Percentiles rank a stretch among this genome's conserved stretches.
These are phyloP conservation scores for Triplophysa bombifrons DNA, from an alignment of 2,797 vertebrate genomes.

Conservation along the genomic window DNA sequence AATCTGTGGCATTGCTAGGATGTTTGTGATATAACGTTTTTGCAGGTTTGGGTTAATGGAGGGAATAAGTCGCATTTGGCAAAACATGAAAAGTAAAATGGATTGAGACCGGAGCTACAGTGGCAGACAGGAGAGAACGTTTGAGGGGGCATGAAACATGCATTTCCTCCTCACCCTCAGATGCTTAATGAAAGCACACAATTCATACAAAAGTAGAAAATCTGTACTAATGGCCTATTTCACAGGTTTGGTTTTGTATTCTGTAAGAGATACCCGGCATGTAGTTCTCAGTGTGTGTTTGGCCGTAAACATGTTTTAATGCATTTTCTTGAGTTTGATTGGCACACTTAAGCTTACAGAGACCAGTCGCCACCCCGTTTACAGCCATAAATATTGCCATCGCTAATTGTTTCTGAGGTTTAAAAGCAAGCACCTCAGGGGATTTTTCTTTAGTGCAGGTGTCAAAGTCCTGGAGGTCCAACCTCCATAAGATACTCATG, in stretches of 20 bases:
- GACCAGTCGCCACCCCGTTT: neutral
- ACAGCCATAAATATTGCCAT: neutral
- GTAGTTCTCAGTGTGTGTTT: neutral
- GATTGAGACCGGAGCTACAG: too few relatives aligned
- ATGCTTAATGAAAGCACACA: too few relatives aligned
- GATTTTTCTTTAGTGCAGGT: neutral
- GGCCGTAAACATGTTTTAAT: conserved; percentile 1
- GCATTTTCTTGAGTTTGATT: conserved; percentile 11
- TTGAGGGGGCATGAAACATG: conserved; percentile 20
- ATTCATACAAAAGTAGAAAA: conserved; percentile 15
- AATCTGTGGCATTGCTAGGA: too few relatives aligned
- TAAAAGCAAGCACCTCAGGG: neutral
- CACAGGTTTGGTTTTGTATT: conserved; percentile 11
- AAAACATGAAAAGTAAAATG: too few relatives aligned
- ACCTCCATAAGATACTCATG: too few relatives aligned
- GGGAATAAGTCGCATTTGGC: too few relatives aligned
- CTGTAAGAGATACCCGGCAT: neutral
- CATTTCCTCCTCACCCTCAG: conserved; percentile 12
- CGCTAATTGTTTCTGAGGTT: neutral
- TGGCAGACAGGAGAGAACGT: too few relatives aligned
- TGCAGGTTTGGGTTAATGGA: too few relatives aligned
- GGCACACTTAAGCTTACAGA: neutral
- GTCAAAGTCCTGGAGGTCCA: neutral
- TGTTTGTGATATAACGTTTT: too few relatives aligned
- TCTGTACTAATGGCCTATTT: conserved; percentile 33